A percentile compares a stretch with the other conserved stretches of the same genome.
Conservation (phyloP, 2,888 invertebrate genomes). For the Marronus borbonicus region DNA sequence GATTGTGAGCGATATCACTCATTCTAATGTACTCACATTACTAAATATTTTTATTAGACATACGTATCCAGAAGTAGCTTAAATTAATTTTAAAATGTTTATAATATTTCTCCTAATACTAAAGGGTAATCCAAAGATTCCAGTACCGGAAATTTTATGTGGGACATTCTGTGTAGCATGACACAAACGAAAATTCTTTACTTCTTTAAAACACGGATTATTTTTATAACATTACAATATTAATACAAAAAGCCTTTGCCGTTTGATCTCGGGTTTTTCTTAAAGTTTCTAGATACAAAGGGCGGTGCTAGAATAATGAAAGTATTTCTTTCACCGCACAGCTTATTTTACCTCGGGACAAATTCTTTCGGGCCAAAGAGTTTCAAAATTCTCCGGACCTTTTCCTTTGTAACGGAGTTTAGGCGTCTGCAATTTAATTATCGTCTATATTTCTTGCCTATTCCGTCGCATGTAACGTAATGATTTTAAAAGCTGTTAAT, state of each 20-base stretch:
- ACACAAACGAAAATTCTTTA: no score
- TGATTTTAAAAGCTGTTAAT: no score
- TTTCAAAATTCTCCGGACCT: not conserved
- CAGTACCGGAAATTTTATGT: no score
- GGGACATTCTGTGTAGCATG: no score
- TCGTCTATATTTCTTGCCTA: not conserved
- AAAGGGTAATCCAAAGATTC: no score
- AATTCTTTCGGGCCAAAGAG: not conserved
- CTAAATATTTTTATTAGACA: no score
- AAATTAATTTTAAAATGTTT: no score
- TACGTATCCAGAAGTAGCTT: no score
- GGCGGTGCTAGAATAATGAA: not conserved
- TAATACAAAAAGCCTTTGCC: not conserved
- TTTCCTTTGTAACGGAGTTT: constrained; percentile 4
- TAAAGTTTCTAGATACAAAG: not conserved
- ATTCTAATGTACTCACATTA: no score
- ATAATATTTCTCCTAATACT: no score
- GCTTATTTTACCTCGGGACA: constrained; percentile 2
- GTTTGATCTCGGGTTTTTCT: not conserved
- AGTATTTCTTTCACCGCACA: not conserved
- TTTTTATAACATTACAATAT: not conserved
- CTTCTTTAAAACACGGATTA: not conserved
- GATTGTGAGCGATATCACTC: no score
- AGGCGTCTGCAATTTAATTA: not conserved
- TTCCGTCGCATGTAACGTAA: no score